Evolutionary conservation across 2,888 invertebrate species (phyloP).

Genomic region (Mesopsocus fuscifrons): DNA sequence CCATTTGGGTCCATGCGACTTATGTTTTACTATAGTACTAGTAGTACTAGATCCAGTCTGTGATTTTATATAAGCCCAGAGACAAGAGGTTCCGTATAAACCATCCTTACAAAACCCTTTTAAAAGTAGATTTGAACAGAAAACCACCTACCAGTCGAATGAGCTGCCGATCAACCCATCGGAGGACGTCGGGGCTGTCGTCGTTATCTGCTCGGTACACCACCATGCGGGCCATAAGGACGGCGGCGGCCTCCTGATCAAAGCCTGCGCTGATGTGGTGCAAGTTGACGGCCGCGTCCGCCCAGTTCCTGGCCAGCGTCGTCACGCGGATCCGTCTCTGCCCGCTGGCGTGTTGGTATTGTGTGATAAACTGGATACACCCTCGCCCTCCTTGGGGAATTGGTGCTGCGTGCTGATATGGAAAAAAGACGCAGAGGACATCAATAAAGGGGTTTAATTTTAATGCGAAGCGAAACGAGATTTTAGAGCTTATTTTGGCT

Average conservation of each 20-base stretch:
- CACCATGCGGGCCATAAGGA: slow-evolving; percentile 90
- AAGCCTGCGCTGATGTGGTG: slow-evolving; percentile 88
- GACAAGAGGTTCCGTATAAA: too few species aligned
- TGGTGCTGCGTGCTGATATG: slow-evolving; percentile 68
- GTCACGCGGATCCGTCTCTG: slow-evolving; percentile 89
- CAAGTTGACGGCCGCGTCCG: slow-evolving; percentile 75
- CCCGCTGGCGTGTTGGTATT: slow-evolving; percentile 95
- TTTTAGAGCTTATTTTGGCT: too few species aligned
- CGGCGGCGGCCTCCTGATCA: slow-evolving; percentile 96
- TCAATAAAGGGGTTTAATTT: slow-evolving; percentile 1
- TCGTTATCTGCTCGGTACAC: slow-evolving; percentile 89
- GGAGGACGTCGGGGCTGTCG: slow-evolving; percentile 90
- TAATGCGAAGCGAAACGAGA: background rate
- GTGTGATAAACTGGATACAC: slow-evolving; percentile 93
- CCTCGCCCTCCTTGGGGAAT: slow-evolving; percentile 93
- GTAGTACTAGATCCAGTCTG: too few species aligned
- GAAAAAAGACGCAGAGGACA: slow-evolving; percentile 6
- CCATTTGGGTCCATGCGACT: too few species aligned
- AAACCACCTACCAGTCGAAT: slow-evolving; percentile 71
- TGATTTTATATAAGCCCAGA: too few species aligned
- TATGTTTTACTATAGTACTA: too few species aligned
- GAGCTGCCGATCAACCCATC: slow-evolving; percentile 97
- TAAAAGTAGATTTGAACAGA: too few species aligned
- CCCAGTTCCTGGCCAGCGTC: slow-evolving; percentile 96
- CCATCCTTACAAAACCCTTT: too few species aligned